phyloP scores from a whole-genome alignment of 2,797 vertebrate genomes.

The Cryptoprocta ferox region DNA sequence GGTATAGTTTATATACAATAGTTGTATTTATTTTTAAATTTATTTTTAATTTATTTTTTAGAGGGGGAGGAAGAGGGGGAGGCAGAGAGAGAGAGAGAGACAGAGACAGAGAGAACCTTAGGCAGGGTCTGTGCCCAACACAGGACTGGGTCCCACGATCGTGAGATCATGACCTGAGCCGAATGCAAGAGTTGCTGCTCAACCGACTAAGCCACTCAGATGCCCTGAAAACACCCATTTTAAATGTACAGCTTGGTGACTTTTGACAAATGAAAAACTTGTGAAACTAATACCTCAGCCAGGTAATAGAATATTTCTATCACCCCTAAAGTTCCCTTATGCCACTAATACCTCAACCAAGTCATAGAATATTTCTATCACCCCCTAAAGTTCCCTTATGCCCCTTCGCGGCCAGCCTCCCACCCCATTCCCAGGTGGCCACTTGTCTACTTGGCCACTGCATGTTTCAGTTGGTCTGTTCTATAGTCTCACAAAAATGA shows the following conservation, averaged over 20 bases:
- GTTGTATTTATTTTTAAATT: no score
- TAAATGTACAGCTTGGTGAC: neutral
- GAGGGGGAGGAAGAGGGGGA: no score
- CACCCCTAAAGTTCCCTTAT: no score
- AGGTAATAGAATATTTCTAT: neutral
- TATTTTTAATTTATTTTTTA: no score
- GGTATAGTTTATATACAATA: neutral
- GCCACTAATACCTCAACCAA: neutral
- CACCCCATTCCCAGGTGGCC: rapidly evolving
- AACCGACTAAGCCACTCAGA: no score
- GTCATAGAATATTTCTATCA: neutral
- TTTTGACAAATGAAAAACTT: neutral
- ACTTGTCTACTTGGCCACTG: neutral
- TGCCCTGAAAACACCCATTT: neutral
- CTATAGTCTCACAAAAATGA: neutral
- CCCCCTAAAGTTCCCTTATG: neutral
- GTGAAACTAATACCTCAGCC: neutral
- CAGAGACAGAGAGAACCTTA: no score
- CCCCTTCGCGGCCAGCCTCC: neutral
- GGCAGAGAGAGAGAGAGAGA: no score
- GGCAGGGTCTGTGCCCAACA: no score
- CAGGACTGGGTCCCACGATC: no score
- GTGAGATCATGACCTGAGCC: no score
- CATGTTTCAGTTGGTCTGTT: neutral
- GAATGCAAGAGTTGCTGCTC: no score